These are phyloP conservation scores for Saturnia pavonia DNA, from an alignment of 2,888 invertebrate genomes.

Conservation along the genomic window DNA sequence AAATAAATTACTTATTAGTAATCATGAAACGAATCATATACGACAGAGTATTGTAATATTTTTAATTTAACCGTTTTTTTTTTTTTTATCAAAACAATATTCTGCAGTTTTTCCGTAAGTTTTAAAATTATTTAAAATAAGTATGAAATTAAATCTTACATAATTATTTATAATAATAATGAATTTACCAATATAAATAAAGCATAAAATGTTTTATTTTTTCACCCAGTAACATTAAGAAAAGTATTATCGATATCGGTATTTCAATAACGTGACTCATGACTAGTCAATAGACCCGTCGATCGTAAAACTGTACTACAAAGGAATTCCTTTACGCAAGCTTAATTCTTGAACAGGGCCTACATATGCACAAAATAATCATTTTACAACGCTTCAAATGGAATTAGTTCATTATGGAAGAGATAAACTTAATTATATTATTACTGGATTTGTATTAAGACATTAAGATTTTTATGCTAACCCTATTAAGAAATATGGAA, in stretches of 20 bases:
- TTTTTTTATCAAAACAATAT: too few species aligned
- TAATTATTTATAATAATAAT: too few species aligned
- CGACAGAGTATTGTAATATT: too few species aligned
- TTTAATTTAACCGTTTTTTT: too few species aligned
- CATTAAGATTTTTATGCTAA: neutral
- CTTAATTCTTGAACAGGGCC: constrained; percentile 50
- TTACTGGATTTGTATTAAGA: neutral
- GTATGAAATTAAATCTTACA: too few species aligned
- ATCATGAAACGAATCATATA: too few species aligned
- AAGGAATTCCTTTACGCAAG: constrained; percentile 55
- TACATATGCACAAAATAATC: constrained; percentile 49
- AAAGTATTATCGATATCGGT: constrained; percentile 26
- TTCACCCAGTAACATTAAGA: neutral
- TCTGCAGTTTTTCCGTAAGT: too few species aligned
- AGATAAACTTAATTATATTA: constrained; percentile 16
- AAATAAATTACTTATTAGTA: too few species aligned
- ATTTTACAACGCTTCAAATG: constrained; percentile 23
- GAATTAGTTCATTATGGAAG: constrained; percentile 31
- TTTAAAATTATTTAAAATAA: too few species aligned
- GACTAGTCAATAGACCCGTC: constrained; percentile 48
- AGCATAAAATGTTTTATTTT: neutral
- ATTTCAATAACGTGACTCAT: constrained; percentile 26
- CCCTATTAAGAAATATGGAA: neutral
- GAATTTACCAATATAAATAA: neutral
- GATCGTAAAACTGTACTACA: constrained; percentile 58